These are phyloP conservation scores for Lycodopsis pacificus DNA, from an alignment of 2,797 vertebrate species.

Conservation along the genomic window DNA sequence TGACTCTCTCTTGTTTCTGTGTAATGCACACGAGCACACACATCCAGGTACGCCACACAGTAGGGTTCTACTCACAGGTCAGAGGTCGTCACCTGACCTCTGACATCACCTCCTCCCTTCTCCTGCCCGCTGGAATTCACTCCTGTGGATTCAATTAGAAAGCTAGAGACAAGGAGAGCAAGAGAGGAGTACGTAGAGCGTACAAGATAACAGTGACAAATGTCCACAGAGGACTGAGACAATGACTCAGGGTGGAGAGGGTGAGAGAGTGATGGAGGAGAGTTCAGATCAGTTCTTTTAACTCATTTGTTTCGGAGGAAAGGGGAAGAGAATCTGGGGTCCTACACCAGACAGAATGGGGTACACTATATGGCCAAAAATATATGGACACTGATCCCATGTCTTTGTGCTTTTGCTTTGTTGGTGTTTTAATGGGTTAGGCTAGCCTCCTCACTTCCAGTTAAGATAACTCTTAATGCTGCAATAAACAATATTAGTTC, in stretches of 20 bases:
- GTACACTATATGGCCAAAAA: neutral
- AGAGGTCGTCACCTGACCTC: slow-evolving; percentile 70
- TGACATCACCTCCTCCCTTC: slow-evolving; percentile 55
- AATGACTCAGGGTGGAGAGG: slow-evolving; percentile 25
- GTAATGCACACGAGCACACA: slow-evolving; percentile 10
- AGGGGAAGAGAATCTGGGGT: slow-evolving; percentile 3
- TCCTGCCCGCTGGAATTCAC: slow-evolving; percentile 72
- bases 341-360: neutral
- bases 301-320: slow-evolving; percentile 24
- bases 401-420: neutral
- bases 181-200: slow-evolving; percentile 13
- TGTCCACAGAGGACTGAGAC: slow-evolving; percentile 49
- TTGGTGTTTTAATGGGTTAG: neutral
- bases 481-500: neutral
- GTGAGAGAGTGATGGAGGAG: slow-evolving; percentile 6
- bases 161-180: slow-evolving; percentile 45
- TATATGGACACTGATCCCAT: neutral
- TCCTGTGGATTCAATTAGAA: slow-evolving; percentile 78
- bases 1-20: slow-evolving; percentile 34
- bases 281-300: slow-evolving; percentile 14
- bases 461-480: neutral
- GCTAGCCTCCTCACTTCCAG: neutral
- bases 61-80: slow-evolving; percentile 64
- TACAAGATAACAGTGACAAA: slow-evolving; percentile 69
- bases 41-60: slow-evolving; percentile 61